Percentiles rank a stretch among this genome's conserved stretches.
phyloP scores from a whole-genome alignment of 2,113 vertebrate species.

The Rhinolophus sinicus region DNA sequence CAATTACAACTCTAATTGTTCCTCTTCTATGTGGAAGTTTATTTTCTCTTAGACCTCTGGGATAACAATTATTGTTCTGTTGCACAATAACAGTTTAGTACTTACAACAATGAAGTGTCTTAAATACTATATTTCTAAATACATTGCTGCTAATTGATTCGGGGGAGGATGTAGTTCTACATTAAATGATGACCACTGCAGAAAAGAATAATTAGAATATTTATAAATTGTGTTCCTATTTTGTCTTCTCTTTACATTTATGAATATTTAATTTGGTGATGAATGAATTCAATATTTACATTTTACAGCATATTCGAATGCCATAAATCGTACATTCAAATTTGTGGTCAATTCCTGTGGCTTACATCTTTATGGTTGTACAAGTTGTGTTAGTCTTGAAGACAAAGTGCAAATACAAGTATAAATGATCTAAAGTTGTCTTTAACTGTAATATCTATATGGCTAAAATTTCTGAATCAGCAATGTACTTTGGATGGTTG shows the following conservation, averaged over 20 bases:
- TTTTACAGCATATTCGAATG: not conserved
- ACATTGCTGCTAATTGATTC: not conserved
- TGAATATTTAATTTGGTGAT: not conserved
- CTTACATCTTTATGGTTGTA: not conserved
- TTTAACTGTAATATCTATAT: not conserved
- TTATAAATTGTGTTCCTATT: not conserved
- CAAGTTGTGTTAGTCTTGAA: not conserved
- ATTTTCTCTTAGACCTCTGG: not conserved
- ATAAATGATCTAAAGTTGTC: not conserved
- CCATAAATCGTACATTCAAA: not conserved
- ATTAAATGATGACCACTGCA: not conserved
- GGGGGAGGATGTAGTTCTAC: not conserved
- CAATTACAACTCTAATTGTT: slow-evolving; percentile 9
- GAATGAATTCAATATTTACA: not conserved
- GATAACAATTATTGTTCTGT: not conserved
- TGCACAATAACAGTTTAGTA: slow-evolving; percentile 10
- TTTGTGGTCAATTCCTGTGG: not conserved
- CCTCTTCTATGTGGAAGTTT: not conserved
- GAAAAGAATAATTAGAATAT: slow-evolving; percentile 1
- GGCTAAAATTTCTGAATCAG: not conserved
- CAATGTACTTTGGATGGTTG: not conserved
- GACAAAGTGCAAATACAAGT: not conserved
- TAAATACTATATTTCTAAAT: not conserved
- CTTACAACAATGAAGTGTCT: slow-evolving; percentile 12
- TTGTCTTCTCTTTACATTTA: not conserved